phyloP scores from a whole-genome alignment of 2,113 vertebrate species.

The Caranx ignobilis region DNA sequence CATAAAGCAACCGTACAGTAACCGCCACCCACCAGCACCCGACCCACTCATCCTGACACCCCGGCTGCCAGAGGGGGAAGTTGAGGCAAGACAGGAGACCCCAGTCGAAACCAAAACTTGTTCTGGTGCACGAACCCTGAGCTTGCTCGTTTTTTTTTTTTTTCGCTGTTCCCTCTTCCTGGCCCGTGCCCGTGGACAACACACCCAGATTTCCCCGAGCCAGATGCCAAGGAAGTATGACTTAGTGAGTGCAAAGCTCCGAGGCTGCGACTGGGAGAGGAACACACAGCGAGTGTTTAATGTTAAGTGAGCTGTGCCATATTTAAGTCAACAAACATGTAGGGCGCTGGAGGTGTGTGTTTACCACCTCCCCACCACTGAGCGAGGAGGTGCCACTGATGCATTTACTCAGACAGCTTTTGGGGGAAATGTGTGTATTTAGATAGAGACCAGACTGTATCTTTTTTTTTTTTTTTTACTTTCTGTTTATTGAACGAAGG shows the following conservation, averaged over 20 bases:
- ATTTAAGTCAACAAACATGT: constrained; percentile 62
- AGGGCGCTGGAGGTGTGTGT: constrained; percentile 41
- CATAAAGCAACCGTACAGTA: constrained; percentile 75
- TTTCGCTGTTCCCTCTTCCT: constrained; percentile 8
- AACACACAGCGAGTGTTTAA: constrained; percentile 73
- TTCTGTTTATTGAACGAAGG: constrained; percentile 53
- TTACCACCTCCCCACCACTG: constrained; percentile 40
- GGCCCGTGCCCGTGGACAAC: constrained; percentile 33
- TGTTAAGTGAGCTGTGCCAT: constrained; percentile 40
- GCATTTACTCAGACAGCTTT: constrained; percentile 22
- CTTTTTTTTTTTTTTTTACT: not conserved
- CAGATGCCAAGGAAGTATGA: constrained; percentile 35
- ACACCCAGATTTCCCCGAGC: constrained; percentile 14
- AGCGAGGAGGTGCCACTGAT: constrained; percentile 30
- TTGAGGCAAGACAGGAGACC: constrained; percentile 22
- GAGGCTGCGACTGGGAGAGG: constrained; percentile 27
- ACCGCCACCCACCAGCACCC: constrained; percentile 56
- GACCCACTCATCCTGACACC: constrained; percentile 48
- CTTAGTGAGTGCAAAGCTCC: constrained; percentile 19
- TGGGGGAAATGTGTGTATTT: constrained; percentile 44
- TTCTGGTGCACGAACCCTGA: not conserved
- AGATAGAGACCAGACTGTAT: constrained; percentile 17
- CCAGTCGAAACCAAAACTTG: not conserved
- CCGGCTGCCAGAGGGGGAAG: constrained; percentile 28
- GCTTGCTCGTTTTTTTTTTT: not conserved